Evolutionary conservation across 2,888 invertebrate species (phyloP).

Genomic region (Calliopum simillimum): DNA sequence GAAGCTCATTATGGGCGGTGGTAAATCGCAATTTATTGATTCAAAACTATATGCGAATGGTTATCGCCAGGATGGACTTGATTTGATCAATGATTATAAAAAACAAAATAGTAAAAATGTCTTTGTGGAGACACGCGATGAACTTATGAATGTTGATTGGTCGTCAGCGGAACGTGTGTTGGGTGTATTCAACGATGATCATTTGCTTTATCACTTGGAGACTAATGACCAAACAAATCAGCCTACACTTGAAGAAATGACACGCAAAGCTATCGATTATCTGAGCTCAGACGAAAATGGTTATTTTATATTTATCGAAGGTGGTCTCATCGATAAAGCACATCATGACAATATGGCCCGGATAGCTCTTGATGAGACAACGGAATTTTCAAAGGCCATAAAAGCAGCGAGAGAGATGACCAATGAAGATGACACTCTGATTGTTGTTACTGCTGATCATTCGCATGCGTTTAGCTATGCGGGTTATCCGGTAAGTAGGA

Average conservation of each 20-base stretch:
- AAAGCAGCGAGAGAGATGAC: conserved; percentile 73
- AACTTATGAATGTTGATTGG: conserved; percentile 67
- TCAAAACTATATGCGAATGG: conserved; percentile 69
- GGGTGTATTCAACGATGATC: conserved; percentile 75
- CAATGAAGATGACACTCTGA: conserved; percentile 76
- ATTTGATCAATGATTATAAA: conserved; percentile 77
- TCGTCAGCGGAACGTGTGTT: conserved; percentile 71
- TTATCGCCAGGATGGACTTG: conserved; percentile 72
- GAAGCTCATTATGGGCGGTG: conserved; percentile 84
- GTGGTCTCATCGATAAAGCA: conserved; percentile 67
- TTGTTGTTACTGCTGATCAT: conserved; percentile 86
- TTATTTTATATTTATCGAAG: conserved; percentile 83
- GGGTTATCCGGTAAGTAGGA: conserved; percentile 74
- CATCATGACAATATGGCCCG: conserved; percentile 63
- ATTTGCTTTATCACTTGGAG: conserved; percentile 79
- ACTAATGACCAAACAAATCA: conserved; percentile 65
- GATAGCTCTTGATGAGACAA: conserved; percentile 65
- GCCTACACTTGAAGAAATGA: conserved; percentile 86
- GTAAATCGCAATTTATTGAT: conserved; percentile 75
- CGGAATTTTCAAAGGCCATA: conserved; percentile 81
- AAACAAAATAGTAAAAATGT: conserved; percentile 64
- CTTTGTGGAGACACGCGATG: conserved; percentile 69
- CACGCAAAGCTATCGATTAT: conserved; percentile 78
- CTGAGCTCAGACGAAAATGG: conserved; percentile 76
- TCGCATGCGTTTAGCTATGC: conserved; percentile 80